Base-by-base conservation (phyloP, 2,797 vertebrate species). In the Phoebastria nigripes region DNA sequence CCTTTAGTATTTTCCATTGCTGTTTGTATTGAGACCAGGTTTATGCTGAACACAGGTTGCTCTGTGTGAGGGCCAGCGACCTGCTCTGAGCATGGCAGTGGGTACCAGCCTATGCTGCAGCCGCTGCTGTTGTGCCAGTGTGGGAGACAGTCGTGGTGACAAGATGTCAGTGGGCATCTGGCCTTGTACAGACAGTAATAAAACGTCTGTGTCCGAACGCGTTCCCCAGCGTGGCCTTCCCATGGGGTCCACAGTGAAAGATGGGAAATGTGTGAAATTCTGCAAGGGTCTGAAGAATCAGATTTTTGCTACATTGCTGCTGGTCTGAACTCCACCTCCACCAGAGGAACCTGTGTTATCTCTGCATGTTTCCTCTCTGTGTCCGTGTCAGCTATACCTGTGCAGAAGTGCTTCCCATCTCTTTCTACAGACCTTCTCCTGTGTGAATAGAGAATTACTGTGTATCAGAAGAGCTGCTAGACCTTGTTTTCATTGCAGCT, bases 201-300 rank as follows among this genome's bases (percentile, higher is more conserved):
- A 49, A 41, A 49, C 1, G 2, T 8, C 66, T 35, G 39, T 80
- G n/a, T 55, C 42, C 4, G 11, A 61, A 35, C 0, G 0, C 19
- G 20, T 82, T 3, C 22, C 7, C 11, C 28, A n/a, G 29, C 1
- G 3, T 11, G 31, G 31, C 37, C 59, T 86, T 85, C 25, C 33
- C 19, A 1, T 37, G 44, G 15, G 8, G 13, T 18, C 29, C 4
- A 3, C 22, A 35, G 28, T 21, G 41, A 69, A 73, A 71, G 19
- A 9, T 3, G 8, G 15, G 28, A 62, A 66, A 69, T 5, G 2
- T 26, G 20, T 72, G 25, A 41, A 47, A 58, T 71, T 65, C 55
- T n/a, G 3, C 6, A 24, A 35, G 17, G 17, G 22, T 21, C 12
- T 47, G 41, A 66, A 58, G 56, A 33, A n/a, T 28, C 29, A 54